Evolutionary conservation across 2,113 vertebrate genomes (phyloP).

Genomic region (Cyanoliseus patagonus): DNA sequence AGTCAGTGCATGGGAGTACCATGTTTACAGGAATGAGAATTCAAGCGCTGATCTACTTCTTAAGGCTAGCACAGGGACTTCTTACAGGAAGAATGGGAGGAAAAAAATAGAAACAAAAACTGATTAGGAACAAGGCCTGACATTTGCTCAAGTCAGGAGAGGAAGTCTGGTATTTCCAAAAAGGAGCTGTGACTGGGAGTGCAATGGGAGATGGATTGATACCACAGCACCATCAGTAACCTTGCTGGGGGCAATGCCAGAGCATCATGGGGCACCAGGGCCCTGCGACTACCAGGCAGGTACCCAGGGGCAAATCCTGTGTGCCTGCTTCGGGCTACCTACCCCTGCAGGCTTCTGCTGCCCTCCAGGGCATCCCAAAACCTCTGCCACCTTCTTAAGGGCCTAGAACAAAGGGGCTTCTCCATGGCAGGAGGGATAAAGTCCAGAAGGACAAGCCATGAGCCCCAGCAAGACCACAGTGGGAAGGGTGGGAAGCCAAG

Average conservation of each 20-base stretch:
- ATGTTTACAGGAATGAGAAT: not conserved
- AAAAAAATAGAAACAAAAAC: not conserved
- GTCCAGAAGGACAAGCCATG: not conserved
- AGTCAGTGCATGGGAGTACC: not conserved
- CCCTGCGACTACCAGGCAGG: not conserved
- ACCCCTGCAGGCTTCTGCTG: not conserved
- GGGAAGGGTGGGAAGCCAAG: not conserved
- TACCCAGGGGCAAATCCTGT: not conserved
- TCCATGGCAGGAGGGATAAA: not conserved
- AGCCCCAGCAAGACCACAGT: not conserved
- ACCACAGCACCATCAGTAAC: not conserved
- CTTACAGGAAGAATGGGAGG: not conserved
- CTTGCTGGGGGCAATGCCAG: fast-evolving
- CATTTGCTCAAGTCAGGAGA: not conserved
- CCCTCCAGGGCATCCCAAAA: not conserved
- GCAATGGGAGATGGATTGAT: not conserved
- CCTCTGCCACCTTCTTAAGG: not conserved
- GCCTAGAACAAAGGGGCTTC: not conserved
- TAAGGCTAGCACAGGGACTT: not conserved
- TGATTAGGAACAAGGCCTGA: not conserved
- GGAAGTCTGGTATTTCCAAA: not conserved
- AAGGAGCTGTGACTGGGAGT: not conserved
- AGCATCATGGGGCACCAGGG: not conserved
- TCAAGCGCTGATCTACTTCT: not conserved
- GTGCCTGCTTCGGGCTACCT: not conserved